Evolutionary conservation across 2,113 vertebrate species (phyloP).

Genomic region (Etheostoma spectabile): DNA sequence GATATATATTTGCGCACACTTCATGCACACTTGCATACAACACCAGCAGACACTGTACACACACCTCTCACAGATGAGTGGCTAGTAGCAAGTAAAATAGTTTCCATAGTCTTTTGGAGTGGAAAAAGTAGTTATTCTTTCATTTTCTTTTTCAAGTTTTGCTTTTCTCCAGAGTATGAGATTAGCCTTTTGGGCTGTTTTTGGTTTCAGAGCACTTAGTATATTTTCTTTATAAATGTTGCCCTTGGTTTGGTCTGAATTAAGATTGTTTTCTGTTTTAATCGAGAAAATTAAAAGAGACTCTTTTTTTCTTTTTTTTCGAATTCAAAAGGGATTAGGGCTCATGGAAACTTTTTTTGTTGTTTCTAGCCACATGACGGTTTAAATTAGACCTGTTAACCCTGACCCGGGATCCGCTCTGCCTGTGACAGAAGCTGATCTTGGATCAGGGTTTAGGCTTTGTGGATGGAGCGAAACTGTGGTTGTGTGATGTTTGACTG

Average conservation of each 20-base stretch:
- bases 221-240: not conserved
- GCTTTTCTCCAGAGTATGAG: not conserved
- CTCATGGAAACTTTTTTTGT: conserved; percentile 70
- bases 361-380: conserved; percentile 76
- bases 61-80: conserved; percentile 76
- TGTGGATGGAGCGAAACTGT: conserved; percentile 60
- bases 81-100: conserved; percentile 67
- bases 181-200: conserved; percentile 30
- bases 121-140: conserved; percentile 12
- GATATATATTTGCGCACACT: conserved; percentile 71
- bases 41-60: conserved; percentile 80
- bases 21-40: conserved; percentile 83
- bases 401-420: conserved; percentile 16
- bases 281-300: not conserved
- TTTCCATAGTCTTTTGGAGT: conserved; percentile 66
- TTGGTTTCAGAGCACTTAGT: conserved; percentile 6
- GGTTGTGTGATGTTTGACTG: conserved; percentile 79
- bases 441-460: conserved; percentile 35
- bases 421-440: conserved; percentile 5
- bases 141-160: conserved; percentile 8
- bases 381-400: conserved; percentile 40
- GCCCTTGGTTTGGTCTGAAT: conserved; percentile 16
- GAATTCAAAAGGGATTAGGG: not conserved
- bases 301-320: not conserved
- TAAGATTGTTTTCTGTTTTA: conserved; percentile 17